These are phyloP conservation scores for Polydrusus tereticollis DNA, from an alignment of 2,888 invertebrate species.

Conservation along the genomic window DNA sequence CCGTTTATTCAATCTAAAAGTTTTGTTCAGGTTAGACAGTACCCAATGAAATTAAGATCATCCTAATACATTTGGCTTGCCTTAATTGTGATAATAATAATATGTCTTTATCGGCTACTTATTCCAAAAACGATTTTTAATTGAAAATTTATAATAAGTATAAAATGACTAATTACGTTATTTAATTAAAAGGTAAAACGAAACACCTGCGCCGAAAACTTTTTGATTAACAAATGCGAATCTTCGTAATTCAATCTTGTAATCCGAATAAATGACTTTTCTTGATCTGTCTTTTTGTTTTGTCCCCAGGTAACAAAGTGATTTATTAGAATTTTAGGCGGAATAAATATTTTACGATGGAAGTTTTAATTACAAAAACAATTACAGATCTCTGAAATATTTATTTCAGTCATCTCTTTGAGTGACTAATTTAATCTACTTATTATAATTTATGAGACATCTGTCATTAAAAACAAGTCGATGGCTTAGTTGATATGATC, in stretches of 20 bases:
- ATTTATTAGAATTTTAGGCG: constrained; percentile 34
- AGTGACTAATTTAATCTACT: constrained; percentile 6
- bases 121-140: background rate
- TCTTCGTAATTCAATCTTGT: constrained; percentile 41
- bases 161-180: constrained; percentile 34
- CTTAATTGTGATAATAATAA: too few species aligned
- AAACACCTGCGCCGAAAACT: constrained; percentile 45
- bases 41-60: too few species aligned
- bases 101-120: background rate
- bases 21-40: too few species aligned
- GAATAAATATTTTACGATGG: constrained; percentile 2
- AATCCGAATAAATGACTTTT: constrained; percentile 46
- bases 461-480: background rate
- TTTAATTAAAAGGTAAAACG: constrained; percentile 38
- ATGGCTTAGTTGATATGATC: background rate
- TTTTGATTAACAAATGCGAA: constrained; percentile 46
- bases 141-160: constrained; percentile 17
- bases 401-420: constrained; percentile 11
- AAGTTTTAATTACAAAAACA: constrained; percentile 25
- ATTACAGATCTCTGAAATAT: constrained; percentile 11
- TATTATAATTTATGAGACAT: background rate
- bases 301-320: constrained; percentile 22
- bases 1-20: too few species aligned
- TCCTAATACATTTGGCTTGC: too few species aligned
- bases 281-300: constrained; percentile 32